Conservation (phyloP, 1,140 invertebrate species). For the Nephila pilipes region DNA sequence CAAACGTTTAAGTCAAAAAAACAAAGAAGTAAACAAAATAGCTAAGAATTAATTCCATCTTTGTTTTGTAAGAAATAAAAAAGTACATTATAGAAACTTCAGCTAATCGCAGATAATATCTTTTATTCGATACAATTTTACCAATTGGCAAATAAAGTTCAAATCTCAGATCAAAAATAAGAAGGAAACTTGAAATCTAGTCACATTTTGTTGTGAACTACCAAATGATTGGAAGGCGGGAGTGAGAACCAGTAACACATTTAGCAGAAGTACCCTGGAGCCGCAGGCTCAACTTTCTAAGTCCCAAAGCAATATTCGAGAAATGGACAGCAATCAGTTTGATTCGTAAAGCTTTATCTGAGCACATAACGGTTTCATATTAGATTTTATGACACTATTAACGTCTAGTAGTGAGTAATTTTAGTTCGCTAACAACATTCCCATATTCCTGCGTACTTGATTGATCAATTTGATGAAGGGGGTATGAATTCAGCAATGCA, state of each 20-base stretch:
- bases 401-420: slow-evolving; percentile 57
- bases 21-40: too few species aligned
- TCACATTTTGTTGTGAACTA: slow-evolving; percentile 21
- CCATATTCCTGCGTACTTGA: neutral
- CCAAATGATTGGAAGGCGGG: slow-evolving; percentile 26
- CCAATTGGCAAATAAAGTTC: neutral
- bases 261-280: slow-evolving; percentile 43
- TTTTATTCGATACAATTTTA: neutral
- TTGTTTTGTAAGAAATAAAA: neutral
- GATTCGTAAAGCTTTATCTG: slow-evolving; percentile 49
- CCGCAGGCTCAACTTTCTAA: slow-evolving; percentile 4
- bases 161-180: neutral
- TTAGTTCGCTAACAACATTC: slow-evolving; percentile 26
- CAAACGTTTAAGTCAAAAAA: too few species aligned
- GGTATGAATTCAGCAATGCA: slow-evolving; percentile 4
- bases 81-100: neutral
- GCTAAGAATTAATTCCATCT: too few species aligned
- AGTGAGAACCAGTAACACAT: slow-evolving; percentile 31
- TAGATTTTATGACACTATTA: slow-evolving; percentile 65
- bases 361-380: slow-evolving; percentile 54
- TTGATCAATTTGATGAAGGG: slow-evolving; percentile 51
- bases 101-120: neutral
- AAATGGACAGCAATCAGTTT: slow-evolving; percentile 61
- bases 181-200: neutral
- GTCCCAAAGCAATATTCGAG: slow-evolving; percentile 59